Conservation (phyloP, 2,113 vertebrate species). For the Macrotis lagotis region DNA sequence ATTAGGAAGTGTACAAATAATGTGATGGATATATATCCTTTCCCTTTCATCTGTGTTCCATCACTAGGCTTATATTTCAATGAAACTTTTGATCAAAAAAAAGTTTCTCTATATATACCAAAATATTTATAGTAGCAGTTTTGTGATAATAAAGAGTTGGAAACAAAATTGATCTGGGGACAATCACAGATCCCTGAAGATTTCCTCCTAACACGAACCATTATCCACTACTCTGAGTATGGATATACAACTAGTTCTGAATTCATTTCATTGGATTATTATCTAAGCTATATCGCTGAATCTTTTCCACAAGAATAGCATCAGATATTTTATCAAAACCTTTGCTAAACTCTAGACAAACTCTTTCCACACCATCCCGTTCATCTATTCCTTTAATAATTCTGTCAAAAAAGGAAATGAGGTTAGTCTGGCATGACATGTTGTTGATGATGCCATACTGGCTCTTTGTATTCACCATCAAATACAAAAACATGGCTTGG, state of each 20-base stretch:
- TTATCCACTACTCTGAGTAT: neutral
- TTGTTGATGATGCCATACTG: neutral
- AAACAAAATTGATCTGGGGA: neutral
- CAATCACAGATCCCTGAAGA: neutral
- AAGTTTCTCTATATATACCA: neutral
- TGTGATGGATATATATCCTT: neutral
- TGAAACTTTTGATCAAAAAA: neutral
- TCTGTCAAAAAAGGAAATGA: neutral
- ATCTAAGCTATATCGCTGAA: neutral
- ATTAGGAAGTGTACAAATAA: neutral
- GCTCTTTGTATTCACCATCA: neutral
- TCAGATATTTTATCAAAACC: neutral
- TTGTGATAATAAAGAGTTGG: neutral
- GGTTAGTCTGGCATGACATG: neutral
- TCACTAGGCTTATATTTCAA: neutral
- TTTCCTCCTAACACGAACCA: neutral
- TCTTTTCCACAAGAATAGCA: neutral
- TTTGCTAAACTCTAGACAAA: neutral
- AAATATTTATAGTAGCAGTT: neutral
- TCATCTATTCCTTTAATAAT: neutral
- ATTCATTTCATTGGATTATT: neutral
- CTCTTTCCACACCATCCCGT: neutral
- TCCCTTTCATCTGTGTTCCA: neutral
- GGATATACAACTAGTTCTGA: neutral
- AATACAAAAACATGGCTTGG: neutral